A percentile compares a stretch with the other conserved stretches of the same genome.
Conservation (phyloP, 2,797 vertebrate species). For the Danio jaintianensis region DNA sequence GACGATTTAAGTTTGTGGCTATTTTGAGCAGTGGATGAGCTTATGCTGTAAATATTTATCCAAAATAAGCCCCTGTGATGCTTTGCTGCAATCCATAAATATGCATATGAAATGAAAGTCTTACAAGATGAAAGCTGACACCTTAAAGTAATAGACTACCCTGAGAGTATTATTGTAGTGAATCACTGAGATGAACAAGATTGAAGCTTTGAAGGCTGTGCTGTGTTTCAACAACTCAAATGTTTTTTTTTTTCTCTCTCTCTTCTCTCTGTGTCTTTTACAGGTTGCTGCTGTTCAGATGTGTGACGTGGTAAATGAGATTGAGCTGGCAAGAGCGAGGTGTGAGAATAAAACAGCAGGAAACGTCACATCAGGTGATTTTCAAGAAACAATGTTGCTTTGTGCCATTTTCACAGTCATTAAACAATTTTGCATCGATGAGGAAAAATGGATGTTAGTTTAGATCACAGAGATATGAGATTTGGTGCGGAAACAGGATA, state of each 20-base stretch:
- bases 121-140: constrained; percentile 36
- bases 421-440: constrained; percentile 21
- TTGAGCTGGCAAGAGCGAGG: constrained; percentile 76
- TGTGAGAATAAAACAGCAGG: constrained; percentile 76
- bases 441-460: not conserved
- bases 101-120: constrained; percentile 35
- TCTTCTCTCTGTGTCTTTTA: constrained; percentile 35
- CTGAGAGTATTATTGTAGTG: constrained; percentile 11
- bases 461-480: not conserved
- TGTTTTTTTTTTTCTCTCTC: constrained; percentile 25
- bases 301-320: constrained; percentile 80
- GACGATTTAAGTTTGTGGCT: not conserved
- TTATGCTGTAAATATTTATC: constrained; percentile 19
- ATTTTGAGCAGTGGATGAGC: not conserved
- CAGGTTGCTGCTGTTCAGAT: constrained; percentile 77
- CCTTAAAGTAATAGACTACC: constrained; percentile 17
- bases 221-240: constrained; percentile 13
- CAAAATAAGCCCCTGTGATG: constrained; percentile 7
- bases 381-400: constrained; percentile 11
- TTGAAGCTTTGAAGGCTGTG: constrained; percentile 31
- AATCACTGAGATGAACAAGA: constrained; percentile 32
- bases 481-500: not conserved
- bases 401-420: constrained; percentile 33
- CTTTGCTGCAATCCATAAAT: not conserved
- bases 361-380: constrained; percentile 81